These are phyloP conservation scores for Perodicticus potto DNA, from an alignment of 2,797 vertebrate genomes.

Conservation along the genomic window DNA sequence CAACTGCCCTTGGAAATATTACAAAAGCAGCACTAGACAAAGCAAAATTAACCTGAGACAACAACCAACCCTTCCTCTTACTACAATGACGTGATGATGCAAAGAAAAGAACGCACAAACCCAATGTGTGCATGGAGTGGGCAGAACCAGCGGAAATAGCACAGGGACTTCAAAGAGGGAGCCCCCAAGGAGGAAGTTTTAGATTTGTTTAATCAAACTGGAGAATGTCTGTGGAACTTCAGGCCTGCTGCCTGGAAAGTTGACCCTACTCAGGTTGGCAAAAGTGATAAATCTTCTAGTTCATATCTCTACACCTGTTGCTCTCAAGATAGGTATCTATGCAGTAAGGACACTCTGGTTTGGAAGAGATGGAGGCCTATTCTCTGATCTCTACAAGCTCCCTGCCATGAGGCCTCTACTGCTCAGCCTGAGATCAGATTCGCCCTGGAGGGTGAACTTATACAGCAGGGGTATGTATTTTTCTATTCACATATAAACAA, in stretches of 20 bases:
- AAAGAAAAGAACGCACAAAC: background rate
- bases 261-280: background rate
- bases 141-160: background rate
- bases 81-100: background rate
- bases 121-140: background rate
- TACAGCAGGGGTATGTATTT: background rate
- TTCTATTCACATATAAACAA: background rate
- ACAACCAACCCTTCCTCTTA: background rate
- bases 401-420: background rate
- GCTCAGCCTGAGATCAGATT: background rate
- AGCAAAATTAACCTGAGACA: slow-evolving; percentile 7
- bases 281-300: background rate
- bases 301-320: background rate
- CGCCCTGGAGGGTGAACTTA: background rate
- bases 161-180: background rate
- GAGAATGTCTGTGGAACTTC: slow-evolving; percentile 23
- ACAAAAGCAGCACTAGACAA: background rate
- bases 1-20: background rate
- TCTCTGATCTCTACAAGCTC: background rate
- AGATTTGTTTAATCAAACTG: slow-evolving; percentile 5
- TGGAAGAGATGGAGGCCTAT: background rate
- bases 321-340: background rate
- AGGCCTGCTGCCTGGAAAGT: background rate
- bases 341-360: background rate
- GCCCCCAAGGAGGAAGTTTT: background rate